These are phyloP conservation scores for Ceratoteleas bidentatus DNA, from an alignment of 1,140 invertebrate species.

Conservation along the genomic window DNA sequence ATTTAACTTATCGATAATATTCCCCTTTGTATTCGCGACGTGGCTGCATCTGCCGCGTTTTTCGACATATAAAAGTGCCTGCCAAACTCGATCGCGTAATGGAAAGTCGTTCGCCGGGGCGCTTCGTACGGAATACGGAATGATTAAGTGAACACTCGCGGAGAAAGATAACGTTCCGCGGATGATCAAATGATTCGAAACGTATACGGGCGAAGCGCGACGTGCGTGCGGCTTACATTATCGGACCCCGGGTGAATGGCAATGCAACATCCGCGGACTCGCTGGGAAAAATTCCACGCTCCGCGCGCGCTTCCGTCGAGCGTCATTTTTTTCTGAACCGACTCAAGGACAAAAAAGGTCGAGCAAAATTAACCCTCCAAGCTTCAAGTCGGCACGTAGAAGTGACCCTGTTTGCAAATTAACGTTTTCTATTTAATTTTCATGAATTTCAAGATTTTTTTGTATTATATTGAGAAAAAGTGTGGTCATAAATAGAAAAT, in stretches of 20 bases:
- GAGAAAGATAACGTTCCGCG: conserved; percentile 54
- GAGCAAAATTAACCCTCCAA: no score
- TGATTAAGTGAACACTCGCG: conserved; percentile 65
- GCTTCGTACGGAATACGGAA: conserved; percentile 60
- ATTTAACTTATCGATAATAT: conserved; percentile 68
- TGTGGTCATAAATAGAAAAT: no score
- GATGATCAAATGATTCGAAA: conserved; percentile 60
- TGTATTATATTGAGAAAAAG: no score
- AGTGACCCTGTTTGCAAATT: no score
- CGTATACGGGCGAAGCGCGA: conserved; percentile 15
- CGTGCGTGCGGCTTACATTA: conserved; percentile 42
- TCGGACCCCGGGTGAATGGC: conserved; percentile 37
- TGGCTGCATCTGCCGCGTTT: conserved; percentile 51
- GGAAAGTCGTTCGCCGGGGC: conserved; percentile 56
- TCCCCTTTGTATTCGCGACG: conserved; percentile 59
- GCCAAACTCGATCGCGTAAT: conserved; percentile 63
- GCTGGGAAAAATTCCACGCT: conserved; percentile 31
- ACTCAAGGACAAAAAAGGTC: no score
- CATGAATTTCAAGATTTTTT: no score
- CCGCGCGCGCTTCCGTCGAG: no score
- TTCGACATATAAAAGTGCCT: conserved; percentile 57
- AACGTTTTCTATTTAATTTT: no score
- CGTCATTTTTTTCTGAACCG: background rate
- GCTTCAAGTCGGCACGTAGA: no score
- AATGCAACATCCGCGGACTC: conserved; percentile 35